Conservation (phyloP, 1,140 invertebrate species). For the Rhagoletis zephyria region DNA sequence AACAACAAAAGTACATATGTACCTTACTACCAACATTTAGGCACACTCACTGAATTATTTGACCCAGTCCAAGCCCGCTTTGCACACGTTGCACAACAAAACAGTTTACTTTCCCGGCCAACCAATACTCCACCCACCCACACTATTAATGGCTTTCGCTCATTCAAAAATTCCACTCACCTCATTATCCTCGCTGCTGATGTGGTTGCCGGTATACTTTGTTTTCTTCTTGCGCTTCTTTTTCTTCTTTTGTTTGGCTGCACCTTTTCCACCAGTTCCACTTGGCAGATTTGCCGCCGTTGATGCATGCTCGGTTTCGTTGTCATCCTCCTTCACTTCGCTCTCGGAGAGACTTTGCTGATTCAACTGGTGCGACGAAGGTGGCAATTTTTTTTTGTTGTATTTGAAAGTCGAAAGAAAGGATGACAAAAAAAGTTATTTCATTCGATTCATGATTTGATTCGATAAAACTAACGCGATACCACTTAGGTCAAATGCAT, state of each 20-base stretch:
- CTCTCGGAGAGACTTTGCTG: constrained; percentile 78
- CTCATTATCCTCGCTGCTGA: constrained; percentile 79
- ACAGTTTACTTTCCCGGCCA: not conserved
- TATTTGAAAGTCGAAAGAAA: constrained; percentile 58
- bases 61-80: not conserved
- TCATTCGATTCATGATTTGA: not conserved
- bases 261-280: constrained; percentile 59
- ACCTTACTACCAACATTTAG: too few relatives aligned
- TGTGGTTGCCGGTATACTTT: constrained; percentile 74
- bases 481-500: not conserved
- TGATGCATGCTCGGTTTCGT: constrained; percentile 77
- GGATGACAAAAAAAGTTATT: constrained; percentile 58
- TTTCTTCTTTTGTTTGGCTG: constrained; percentile 73
- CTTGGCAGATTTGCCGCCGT: constrained; percentile 73
- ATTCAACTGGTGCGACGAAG: constrained; percentile 73
- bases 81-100: not conserved
- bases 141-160: not conserved
- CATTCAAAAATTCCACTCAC: constrained; percentile 64
- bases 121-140: not conserved
- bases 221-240: constrained; percentile 81
- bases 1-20: too few relatives aligned
- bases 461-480: not conserved
- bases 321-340: constrained; percentile 82
- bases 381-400: constrained; percentile 4
- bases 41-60: not conserved